Conservation (phyloP, 2,888 invertebrate species). For the Conistra vaccinii region DNA sequence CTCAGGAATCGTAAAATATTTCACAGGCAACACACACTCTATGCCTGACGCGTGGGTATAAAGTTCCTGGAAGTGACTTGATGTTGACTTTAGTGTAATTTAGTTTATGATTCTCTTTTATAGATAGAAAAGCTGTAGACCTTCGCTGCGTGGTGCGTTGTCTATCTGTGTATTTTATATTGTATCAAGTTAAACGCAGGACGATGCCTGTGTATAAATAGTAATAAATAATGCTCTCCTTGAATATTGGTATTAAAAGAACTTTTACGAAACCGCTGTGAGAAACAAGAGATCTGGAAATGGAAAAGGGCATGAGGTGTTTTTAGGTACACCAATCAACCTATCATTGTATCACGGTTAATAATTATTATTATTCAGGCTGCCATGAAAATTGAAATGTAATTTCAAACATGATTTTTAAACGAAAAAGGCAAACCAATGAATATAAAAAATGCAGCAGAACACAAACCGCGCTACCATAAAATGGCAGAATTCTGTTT, state of each 20-base stretch:
- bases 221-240: not conserved
- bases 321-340: not conserved
- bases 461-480: conserved; percentile 38
- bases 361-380: not conserved
- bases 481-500: conserved; percentile 54
- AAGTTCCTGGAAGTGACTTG: conserved; percentile 72
- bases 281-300: not conserved
- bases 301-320: not conserved
- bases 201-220: not conserved
- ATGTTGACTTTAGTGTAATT: conserved; percentile 16
- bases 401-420: not conserved
- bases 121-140: not conserved
- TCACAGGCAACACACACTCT: conserved; percentile 81
- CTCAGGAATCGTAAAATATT: conserved; percentile 89
- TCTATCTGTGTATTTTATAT: conserved; percentile 1
- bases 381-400: not conserved
- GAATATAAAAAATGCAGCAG: conserved; percentile 39
- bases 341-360: not conserved
- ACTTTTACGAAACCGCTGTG: not conserved
- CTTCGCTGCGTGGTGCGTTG: not conserved
- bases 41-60: conserved; percentile 66
- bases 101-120: conserved; percentile 10
- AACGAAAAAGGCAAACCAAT: conserved; percentile 14
- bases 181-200: not conserved
- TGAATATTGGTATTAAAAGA: not conserved